Base-by-base conservation (phyloP, 2,888 invertebrate genomes). In the Epinotia nisella region DNA sequence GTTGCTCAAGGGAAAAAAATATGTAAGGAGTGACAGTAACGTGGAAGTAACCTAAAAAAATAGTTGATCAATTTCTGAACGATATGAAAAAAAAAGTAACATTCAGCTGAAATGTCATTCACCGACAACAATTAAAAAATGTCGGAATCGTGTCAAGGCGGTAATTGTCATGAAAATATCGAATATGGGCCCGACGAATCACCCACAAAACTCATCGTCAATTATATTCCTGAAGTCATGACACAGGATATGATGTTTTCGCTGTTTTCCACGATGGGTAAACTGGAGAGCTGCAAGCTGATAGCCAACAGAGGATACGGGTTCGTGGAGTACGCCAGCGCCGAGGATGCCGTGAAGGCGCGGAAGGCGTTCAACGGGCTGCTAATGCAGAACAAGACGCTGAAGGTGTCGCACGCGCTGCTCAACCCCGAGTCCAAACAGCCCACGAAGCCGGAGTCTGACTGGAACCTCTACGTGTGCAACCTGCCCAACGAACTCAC, bases 141-240 rank as follows among this genome's bases (percentile, higher is more conserved):
- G 94, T 94, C 94, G 94, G 94, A 94, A 91, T 93, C 94, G 94
- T 94, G 94, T 94, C 94, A 94, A 91, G 94, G 93, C 92, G 93
- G 90, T 93, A 94, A 92, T 93, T 93, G 94, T 93, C 94, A 94
- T 88, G 94, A 92, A 92, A 92, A 85, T 92, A 92, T 88, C 87
- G 94, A 94, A 90, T 92, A 86, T 92, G 90, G 93, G 85, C 89
- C 93, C 80, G 94, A 94, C 82, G 94, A 94, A 91, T 94, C 94
- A 87, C 94, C 94, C 81, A 94, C 94, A 79, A 94, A 94, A 89
- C 94, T 94, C 89, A 94, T 94, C 86, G 92, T 94, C 88, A 94
- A 94, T 90, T 94, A 94, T 89, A 94, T 94, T 90, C 94, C 94
- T 83, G 94, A 94, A 91, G 92, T 94, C 87, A 94, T 94, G 94